Evolutionary conservation across 1,140 invertebrate species (phyloP).

Genomic region (Pristionchus pacificus): DNA sequence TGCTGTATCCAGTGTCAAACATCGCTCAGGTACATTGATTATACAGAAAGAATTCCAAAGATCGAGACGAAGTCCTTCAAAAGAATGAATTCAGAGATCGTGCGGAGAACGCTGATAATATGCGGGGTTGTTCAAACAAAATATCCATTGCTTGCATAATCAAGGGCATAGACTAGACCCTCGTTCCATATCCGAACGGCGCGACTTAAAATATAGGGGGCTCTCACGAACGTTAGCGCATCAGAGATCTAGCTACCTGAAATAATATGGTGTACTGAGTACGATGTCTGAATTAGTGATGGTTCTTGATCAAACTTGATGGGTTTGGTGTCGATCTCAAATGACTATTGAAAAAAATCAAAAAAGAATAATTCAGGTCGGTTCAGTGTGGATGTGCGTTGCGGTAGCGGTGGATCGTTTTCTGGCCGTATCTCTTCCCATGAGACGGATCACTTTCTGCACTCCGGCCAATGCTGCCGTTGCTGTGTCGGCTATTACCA

Average conservation of each 20-base stretch:
- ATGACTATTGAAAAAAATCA: background rate
- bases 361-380: background rate
- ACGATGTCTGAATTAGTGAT: background rate
- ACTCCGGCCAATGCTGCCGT: background rate
- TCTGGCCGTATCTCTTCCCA: background rate
- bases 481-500: background rate
- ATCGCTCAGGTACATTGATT: background rate
- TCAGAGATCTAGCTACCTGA: no score
- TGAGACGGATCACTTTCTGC: background rate
- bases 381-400: background rate
- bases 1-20: background rate
- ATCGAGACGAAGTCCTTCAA: background rate
- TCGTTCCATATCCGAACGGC: background rate
- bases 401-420: background rate
- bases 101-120: background rate
- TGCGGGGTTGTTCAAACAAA: background rate
- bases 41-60: background rate
- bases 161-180: background rate
- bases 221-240: no score
- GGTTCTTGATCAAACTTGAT: background rate
- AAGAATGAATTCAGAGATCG: background rate
- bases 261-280: background rate
- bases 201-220: no score
- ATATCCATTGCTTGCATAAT: no score
- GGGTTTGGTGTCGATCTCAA: background rate